These are phyloP conservation scores for Seira sanloemensis DNA, from an alignment of 2,888 invertebrate genomes.

Conservation along the genomic window DNA sequence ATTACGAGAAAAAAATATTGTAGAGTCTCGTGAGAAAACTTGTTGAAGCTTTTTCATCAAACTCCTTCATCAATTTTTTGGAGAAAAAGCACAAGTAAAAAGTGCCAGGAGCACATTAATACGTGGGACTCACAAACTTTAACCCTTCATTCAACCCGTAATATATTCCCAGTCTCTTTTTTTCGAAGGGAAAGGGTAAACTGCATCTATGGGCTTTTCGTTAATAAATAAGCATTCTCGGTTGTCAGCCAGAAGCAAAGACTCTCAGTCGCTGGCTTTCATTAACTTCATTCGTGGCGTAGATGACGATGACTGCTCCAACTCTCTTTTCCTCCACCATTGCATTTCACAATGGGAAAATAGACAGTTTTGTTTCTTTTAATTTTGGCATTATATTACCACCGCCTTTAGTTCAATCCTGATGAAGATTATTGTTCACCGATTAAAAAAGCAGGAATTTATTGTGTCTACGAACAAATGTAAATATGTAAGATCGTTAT, in stretches of 20 bases:
- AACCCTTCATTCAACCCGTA: conserved; percentile 43
- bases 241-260: not conserved
- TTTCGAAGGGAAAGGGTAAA: not conserved
- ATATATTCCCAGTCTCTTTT: no score
- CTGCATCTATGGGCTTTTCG: not conserved
- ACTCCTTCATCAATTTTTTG: conserved; percentile 21
- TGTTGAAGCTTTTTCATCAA: conserved; percentile 54
- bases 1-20: conserved; percentile 11
- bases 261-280: conserved; percentile 21
- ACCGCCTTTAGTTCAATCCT: no score
- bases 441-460: no score
- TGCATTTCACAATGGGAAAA: no score
- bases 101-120: conserved; percentile 47
- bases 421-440: no score
- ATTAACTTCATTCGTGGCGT: conserved; percentile 51
- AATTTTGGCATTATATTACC: no score
- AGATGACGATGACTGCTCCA: no score
- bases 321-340: no score
- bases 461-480: no score
- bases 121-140: conserved; percentile 4
- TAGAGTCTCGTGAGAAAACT: conserved; percentile 56
- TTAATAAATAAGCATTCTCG: conserved; percentile 24
- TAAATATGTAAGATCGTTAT: no score
- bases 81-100: conserved; percentile 29
- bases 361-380: no score